phyloP scores from a whole-genome alignment of 2,888 invertebrate genomes.

The Drosophila histrio region DNA sequence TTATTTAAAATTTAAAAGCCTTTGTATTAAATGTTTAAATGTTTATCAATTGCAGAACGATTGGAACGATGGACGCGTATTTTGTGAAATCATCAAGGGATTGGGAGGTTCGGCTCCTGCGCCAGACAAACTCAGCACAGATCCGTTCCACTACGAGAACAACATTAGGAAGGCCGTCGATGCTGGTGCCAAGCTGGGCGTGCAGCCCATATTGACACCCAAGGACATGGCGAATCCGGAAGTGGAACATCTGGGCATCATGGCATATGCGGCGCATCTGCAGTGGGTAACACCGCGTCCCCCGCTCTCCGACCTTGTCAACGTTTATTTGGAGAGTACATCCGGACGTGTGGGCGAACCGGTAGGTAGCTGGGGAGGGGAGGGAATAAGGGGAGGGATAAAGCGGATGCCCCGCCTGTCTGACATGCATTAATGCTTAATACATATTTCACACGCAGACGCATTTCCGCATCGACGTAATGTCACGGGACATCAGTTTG shows the following conservation, averaged over 20 bases:
- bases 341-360: conserved; percentile 94
- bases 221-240: conserved; percentile 97
- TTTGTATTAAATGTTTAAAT: background rate
- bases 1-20: too few relatives aligned
- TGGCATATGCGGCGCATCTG: conserved; percentile 98
- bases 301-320: conserved; percentile 92
- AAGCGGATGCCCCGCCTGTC: background rate
- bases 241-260: conserved; percentile 97
- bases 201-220: conserved; percentile 95
- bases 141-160: conserved; percentile 91
- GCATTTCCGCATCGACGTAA: conserved; percentile 90
- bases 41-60: conserved; percentile 89
- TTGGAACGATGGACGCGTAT: conserved; percentile 97
- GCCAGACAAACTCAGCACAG: conserved; percentile 90
- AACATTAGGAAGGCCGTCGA: conserved; percentile 92
- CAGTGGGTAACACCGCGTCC: conserved; percentile 94
- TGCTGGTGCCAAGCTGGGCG: conserved; percentile 89
- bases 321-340: conserved; percentile 91
- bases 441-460: conserved; percentile 86
- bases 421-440: conserved; percentile 54
- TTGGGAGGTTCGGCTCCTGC: conserved; percentile 94
- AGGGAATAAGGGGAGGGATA: too few relatives aligned
- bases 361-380: conserved; percentile 85
- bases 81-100: conserved; percentile 94
- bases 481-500: conserved; percentile 88